Evolutionary conservation across 2,797 vertebrate species (phyloP).

Genomic region (Anolis apletophallus): DNA sequence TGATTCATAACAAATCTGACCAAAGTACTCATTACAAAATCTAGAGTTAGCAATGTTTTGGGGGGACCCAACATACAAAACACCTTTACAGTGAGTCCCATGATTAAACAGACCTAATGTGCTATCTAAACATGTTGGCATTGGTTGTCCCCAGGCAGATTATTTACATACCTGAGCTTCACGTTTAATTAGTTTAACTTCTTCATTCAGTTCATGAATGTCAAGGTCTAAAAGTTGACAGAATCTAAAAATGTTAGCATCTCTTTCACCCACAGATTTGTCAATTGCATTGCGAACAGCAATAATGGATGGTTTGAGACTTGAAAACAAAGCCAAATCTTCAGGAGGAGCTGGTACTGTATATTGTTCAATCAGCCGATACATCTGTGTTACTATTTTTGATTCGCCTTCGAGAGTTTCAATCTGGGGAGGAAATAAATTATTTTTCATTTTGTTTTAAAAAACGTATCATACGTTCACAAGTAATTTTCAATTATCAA

Average conservation of each 20-base stretch:
- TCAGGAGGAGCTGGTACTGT: constrained; percentile 82
- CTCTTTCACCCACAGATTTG: constrained; percentile 74
- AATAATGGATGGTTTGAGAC: constrained; percentile 78
- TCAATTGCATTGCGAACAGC: constrained; percentile 77
- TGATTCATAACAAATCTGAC: background rate
- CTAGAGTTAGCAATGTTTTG: background rate
- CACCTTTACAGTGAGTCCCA: background rate
- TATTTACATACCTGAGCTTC: constrained; percentile 78
- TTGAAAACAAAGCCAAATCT: constrained; percentile 83
- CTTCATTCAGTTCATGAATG: constrained; percentile 79
- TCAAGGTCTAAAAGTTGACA: constrained; percentile 81
- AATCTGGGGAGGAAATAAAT: constrained; percentile 74
- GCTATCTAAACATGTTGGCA: background rate
- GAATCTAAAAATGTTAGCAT: constrained; percentile 79
- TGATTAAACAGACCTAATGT: background rate
- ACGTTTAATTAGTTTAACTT: constrained; percentile 77
- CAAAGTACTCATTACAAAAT: background rate
- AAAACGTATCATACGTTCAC: background rate
- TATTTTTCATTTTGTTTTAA: background rate
- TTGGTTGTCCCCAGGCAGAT: background rate
- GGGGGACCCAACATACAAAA: background rate
- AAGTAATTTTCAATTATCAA: background rate
- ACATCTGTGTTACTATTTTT: constrained; percentile 82
- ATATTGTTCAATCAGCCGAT: constrained; percentile 84
- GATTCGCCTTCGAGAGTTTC: constrained; percentile 79